Conservation (phyloP, 2,113 vertebrate species). For the Catharus fuscescens region DNA sequence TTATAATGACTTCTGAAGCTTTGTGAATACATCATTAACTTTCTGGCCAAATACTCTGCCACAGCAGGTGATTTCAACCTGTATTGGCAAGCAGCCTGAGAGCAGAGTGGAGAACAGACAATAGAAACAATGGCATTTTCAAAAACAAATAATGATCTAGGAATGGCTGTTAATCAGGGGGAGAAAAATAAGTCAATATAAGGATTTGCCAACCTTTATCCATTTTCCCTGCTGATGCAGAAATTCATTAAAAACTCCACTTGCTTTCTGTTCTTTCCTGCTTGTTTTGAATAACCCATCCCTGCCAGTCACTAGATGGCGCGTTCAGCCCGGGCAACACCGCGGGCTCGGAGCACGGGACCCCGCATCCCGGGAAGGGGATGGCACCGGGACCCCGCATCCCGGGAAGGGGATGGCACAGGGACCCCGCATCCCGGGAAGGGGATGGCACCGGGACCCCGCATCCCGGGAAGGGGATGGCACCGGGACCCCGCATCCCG, state of each 20-base stretch:
- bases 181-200: neutral
- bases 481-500: too few relatives aligned
- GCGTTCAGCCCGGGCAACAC: neutral
- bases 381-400: too few relatives aligned
- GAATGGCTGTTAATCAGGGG: neutral
- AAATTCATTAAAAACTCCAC: neutral
- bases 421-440: too few relatives aligned
- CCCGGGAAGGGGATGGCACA: too few relatives aligned
- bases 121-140: neutral
- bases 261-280: neutral
- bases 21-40: neutral
- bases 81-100: neutral
- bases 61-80: neutral
- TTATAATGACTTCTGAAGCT: neutral
- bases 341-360: neutral
- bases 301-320: constrained; percentile 60
- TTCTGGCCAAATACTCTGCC: neutral
- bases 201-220: neutral
- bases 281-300: neutral
- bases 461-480: too few relatives aligned
- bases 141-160: neutral
- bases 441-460: too few relatives aligned
- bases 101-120: neutral
- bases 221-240: neutral
- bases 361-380: too few relatives aligned